Evolutionary conservation across 2,888 invertebrate genomes (phyloP).

Genomic region (Diarsia dahlii): DNA sequence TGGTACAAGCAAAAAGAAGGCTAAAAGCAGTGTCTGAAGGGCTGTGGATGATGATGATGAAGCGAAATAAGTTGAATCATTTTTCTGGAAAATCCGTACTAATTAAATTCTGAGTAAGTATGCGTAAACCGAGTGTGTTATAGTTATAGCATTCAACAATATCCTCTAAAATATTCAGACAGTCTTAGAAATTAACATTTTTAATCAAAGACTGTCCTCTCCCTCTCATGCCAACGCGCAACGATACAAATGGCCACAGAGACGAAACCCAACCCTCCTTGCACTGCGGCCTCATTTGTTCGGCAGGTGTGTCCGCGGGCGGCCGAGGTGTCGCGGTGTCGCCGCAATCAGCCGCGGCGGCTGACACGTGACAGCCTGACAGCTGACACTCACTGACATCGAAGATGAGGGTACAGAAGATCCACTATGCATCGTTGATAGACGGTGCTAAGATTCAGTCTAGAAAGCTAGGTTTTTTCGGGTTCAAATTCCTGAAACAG

Average conservation of each 20-base stretch:
- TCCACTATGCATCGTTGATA: not conserved
- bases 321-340: conserved; percentile 76
- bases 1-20: no score
- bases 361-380: conserved; percentile 82
- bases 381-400: conserved; percentile 75
- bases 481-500: not conserved
- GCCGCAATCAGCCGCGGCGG: conserved; percentile 87
- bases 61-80: not conserved
- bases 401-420: conserved; percentile 15
- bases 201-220: not conserved
- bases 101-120: not conserved
- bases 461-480: not conserved
- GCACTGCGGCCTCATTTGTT: conserved; percentile 48
- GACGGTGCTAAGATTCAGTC: not conserved
- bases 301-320: conserved; percentile 74
- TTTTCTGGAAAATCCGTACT: not conserved
- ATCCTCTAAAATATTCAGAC: not conserved
- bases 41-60: no score
- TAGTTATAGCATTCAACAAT: not conserved
- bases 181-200: not conserved
- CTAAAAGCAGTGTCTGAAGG: no score
- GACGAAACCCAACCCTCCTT: conserved; percentile 39
- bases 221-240: not conserved
- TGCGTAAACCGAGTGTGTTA: not conserved
- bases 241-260: conserved; percentile 28